A percentile compares a stretch with the other conserved stretches of the same genome.
phyloP scores from a whole-genome alignment of 1,140 invertebrate species.

The Hermetia illucens region DNA sequence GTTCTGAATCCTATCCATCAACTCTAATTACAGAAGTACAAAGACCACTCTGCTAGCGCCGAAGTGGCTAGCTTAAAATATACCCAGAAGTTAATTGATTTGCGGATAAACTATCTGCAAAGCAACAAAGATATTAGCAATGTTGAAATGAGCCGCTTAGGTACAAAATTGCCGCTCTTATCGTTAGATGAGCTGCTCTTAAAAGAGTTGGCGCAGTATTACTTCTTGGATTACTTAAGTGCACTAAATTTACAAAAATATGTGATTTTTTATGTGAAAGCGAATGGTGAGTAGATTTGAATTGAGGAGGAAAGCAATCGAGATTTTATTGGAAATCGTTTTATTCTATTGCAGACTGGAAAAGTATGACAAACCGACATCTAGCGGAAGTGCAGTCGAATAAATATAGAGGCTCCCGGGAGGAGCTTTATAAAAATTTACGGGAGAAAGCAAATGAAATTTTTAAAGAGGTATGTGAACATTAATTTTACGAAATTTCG shows the following conservation, averaged over 20 bases:
- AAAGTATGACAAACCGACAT: not conserved
- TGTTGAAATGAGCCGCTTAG: not conserved
- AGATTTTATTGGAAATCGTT: no score
- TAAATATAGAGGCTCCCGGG: conserved; percentile 1
- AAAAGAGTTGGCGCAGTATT: conserved; percentile 6
- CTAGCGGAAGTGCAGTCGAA: conserved; percentile 2
- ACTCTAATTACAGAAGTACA: conserved; percentile 3
- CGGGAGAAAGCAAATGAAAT: conserved; percentile 3
- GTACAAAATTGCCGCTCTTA: conserved; percentile 4
- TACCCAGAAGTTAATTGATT: conserved; percentile 5
- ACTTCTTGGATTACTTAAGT: conserved; percentile 7
- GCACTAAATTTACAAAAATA: conserved; percentile 6
- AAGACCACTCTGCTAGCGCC: not conserved
- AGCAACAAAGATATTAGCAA: not conserved
- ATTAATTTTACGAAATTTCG: not conserved
- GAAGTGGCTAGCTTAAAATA: conserved; percentile 4
- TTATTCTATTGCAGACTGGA: conserved; percentile 5
- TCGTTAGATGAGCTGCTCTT: conserved; percentile 6
- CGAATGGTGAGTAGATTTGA: conserved; percentile 5
- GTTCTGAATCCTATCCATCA: not conserved
- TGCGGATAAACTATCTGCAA: conserved; percentile 4
- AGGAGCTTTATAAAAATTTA: conserved; percentile 1
- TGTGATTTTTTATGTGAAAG: conserved; percentile 7
- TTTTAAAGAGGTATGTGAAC: conserved; percentile 1
- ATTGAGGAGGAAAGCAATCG: not conserved